These are phyloP conservation scores for Enoplosus armatus DNA, from an alignment of 2,797 vertebrate species.

Conservation along the genomic window DNA sequence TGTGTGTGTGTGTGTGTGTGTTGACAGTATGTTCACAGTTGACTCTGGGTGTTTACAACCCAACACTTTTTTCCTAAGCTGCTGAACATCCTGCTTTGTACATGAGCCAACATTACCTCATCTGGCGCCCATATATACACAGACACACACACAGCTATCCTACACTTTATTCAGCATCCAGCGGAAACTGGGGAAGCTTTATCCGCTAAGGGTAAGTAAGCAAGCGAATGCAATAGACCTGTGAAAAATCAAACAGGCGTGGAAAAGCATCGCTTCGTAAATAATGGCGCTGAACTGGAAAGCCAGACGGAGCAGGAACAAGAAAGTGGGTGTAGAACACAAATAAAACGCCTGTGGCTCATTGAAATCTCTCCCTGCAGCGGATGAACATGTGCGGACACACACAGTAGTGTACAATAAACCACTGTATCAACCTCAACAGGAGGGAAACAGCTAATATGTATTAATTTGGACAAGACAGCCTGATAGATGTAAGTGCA, in stretches of 20 bases:
- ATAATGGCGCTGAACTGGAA: slow-evolving; percentile 60
- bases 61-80: slow-evolving; percentile 45
- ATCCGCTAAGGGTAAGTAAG: slow-evolving; percentile 43
- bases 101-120: slow-evolving; percentile 44
- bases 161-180: slow-evolving; percentile 46
- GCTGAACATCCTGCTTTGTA: slow-evolving; percentile 62
- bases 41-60: slow-evolving; percentile 59
- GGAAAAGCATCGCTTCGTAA: slow-evolving; percentile 61
- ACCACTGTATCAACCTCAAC: slow-evolving; percentile 16
- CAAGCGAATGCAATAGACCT: slow-evolving; percentile 52
- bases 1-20: neutral
- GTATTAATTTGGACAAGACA: slow-evolving; percentile 35
- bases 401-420: slow-evolving; percentile 17
- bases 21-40: slow-evolving; percentile 43
- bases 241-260: slow-evolving; percentile 60
- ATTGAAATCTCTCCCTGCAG: slow-evolving; percentile 29
- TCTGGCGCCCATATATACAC: neutral
- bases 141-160: slow-evolving; percentile 16
- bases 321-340: slow-evolving; percentile 38
- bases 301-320: slow-evolving; percentile 47
- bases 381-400: slow-evolving; percentile 23
- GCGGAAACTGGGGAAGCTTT: slow-evolving; percentile 60
- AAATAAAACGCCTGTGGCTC: slow-evolving; percentile 47
- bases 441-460: slow-evolving; percentile 3
- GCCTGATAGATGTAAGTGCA: neutral